These are phyloP conservation scores for Cecidostiba fungosa DNA, from an alignment of 2,888 invertebrate genomes.

Conservation along the genomic window DNA sequence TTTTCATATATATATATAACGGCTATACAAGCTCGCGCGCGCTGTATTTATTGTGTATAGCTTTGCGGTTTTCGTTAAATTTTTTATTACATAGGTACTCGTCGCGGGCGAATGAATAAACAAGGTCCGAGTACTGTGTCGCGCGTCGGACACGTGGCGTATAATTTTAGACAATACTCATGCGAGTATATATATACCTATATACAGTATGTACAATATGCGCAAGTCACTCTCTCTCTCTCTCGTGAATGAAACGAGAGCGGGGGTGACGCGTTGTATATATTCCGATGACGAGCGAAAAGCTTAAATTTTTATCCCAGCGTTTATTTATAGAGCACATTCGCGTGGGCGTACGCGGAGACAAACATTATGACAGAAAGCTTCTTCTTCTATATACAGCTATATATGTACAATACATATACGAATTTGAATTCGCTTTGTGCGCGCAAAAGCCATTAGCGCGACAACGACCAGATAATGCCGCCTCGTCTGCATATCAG, in stretches of 20 bases:
- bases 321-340: neutral
- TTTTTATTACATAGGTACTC: conserved; percentile 20
- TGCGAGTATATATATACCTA: too few species aligned
- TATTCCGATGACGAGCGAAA: conserved; percentile 5
- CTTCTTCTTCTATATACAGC: neutral
- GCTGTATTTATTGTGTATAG: neutral
- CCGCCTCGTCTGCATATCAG: neutral
- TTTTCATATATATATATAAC: neutral
- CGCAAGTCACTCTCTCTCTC: neutral
- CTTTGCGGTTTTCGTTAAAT: neutral
- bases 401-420: neutral
- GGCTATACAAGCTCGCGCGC: neutral
- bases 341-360: neutral
- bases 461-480: neutral
- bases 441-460: neutral
- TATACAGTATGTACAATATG: neutral
- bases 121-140: neutral
- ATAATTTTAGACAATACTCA: neutral
- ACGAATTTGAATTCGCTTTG: conserved; percentile 7
- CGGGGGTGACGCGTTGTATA: neutral
- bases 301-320: neutral
- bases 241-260: too few species aligned
- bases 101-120: neutral
- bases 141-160: neutral
- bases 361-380: neutral